Percentiles rank a stretch among this genome's conserved stretches.
phyloP scores from a whole-genome alignment of 1,140 invertebrate genomes.

The Acromyrmex echinatior region DNA sequence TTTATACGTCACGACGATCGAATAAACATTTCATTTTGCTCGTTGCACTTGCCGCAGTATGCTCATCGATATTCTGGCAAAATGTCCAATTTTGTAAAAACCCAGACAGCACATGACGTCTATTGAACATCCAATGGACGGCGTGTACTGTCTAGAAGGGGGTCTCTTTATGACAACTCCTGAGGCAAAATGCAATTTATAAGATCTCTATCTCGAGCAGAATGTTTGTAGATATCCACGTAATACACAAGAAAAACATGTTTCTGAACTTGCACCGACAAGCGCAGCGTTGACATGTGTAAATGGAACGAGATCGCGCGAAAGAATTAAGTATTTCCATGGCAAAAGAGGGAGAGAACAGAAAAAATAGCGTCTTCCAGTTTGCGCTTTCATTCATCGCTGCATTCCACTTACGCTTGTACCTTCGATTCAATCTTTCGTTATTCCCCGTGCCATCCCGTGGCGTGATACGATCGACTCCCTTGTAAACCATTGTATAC shows the following conservation, averaged over 20 bases:
- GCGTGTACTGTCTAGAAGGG: not conserved
- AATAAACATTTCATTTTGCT: conserved; percentile 47
- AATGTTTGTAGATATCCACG: conserved; percentile 26
- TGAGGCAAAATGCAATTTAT: not conserved
- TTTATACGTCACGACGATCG: conserved; percentile 50
- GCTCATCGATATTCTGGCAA: conserved; percentile 8
- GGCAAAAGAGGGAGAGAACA: conserved; percentile 19
- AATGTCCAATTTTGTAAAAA: conserved; percentile 29
- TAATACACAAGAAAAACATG: conserved; percentile 20
- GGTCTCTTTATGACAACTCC: not conserved
- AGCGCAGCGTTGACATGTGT: conserved; percentile 44
- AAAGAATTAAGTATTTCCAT: conserved; percentile 9
- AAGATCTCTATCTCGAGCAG: conserved; percentile 26
- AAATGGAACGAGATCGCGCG: conserved; percentile 46
- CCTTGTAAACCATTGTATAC: conserved; percentile 81
- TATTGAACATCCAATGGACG: too few species aligned
- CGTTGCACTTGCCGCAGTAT: conserved; percentile 9
- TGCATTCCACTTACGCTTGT: conserved; percentile 74
- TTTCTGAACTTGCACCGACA: conserved; percentile 30
- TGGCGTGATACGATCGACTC: conserved; percentile 76
- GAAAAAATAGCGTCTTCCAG: conserved; percentile 75
- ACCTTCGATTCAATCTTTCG: conserved; percentile 75
- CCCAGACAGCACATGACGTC: too few species aligned
- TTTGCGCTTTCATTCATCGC: conserved; percentile 74
- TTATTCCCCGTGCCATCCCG: conserved; percentile 73